Evolutionary conservation across 92 coral and sea anemone species (phyloP), one percentile per base, ranked within the genome.

Genomic region (Epizoanthus illoricatus): DNA sequence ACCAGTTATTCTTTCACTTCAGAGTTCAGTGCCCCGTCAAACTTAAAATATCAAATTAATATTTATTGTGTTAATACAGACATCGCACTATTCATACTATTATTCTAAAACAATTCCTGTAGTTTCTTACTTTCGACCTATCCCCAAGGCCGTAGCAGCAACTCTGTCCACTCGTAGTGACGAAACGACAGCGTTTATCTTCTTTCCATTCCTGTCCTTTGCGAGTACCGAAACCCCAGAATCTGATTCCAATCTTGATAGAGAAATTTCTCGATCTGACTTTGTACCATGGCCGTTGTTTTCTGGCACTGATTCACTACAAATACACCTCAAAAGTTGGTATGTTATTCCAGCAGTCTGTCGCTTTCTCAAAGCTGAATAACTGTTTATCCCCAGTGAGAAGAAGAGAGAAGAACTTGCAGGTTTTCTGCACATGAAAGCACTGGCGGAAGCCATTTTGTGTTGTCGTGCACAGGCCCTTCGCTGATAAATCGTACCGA

Each of bases 91-190:
- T 28, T 28, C 36, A 28, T 28, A 28, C 36, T 28, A 28, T 28
- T 28, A 28, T 28, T 28, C 36, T 28, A 28, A 28, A 1, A 28
- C 36, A 28, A 28, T 28, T 28, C 36, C 36, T 8, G 10, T 8
- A 7, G 23, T 5, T 56, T 23, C 67, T 36, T 68, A 91, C 94
- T 91, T 91, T 86, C 94, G 66, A 60, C 89, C 94, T 43, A 88
- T 56, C 2, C 88, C 90, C 24, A 91, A 80, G 19, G 86, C 94
- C 33, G 94, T 76, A 11, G 90, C 92, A 5, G 94, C 92, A 49
- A 88, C 87, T 74, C 94, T 87, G 73, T 91, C 94, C 40, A 91
- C 88, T 17, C 92, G 90, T 55, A 88, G 72, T 71, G 94, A 91
- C 40, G 94, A 85, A 17, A 91, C 92, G 11, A 86, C 90, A 42